phyloP scores from a whole-genome alignment of 2,797 vertebrate species.

The Gobionotothen gibberifrons region DNA sequence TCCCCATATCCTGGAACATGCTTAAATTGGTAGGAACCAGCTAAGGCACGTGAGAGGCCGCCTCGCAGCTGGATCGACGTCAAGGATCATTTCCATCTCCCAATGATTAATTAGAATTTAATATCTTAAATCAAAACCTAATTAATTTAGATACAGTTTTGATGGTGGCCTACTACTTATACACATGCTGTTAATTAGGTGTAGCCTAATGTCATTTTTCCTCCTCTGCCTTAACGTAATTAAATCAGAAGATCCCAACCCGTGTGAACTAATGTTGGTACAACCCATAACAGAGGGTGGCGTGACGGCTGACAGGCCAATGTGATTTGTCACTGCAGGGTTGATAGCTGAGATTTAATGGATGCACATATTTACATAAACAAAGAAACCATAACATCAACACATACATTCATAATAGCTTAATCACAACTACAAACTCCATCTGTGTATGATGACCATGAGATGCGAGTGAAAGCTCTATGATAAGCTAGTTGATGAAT shows the following conservation, averaged over 20 bases:
- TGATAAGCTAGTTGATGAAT: not conserved
- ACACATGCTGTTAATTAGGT: conserved; percentile 95
- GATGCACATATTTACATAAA: conserved; percentile 2
- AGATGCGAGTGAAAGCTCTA: not conserved
- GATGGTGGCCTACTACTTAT: conserved; percentile 94
- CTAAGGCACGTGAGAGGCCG: conserved; percentile 81
- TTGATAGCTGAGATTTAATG: conserved; percentile 12
- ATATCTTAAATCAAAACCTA: conserved; percentile 97
- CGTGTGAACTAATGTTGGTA: conserved; percentile 87
- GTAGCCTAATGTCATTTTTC: conserved; percentile 88
- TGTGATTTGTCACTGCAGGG: conserved; percentile 37
- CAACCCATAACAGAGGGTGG: conserved; percentile 76
- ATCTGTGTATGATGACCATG: conserved; percentile 1
- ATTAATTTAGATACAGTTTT: conserved; percentile 97
- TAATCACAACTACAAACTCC: not conserved
- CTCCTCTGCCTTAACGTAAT: conserved; percentile 83
- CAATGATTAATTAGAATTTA: conserved; percentile 97
- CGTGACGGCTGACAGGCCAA: conserved; percentile 44
- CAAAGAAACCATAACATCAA: not conserved
- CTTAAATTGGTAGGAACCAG: conserved; percentile 38
- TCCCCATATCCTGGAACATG: not conserved
- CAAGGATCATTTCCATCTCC: conserved; percentile 96
- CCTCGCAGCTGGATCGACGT: conserved; percentile 91
- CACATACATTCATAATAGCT: not conserved
- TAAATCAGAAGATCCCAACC: conserved; percentile 87